Conservation (phyloP, 1,140 invertebrate genomes). For the Orius insidiosus region DNA sequence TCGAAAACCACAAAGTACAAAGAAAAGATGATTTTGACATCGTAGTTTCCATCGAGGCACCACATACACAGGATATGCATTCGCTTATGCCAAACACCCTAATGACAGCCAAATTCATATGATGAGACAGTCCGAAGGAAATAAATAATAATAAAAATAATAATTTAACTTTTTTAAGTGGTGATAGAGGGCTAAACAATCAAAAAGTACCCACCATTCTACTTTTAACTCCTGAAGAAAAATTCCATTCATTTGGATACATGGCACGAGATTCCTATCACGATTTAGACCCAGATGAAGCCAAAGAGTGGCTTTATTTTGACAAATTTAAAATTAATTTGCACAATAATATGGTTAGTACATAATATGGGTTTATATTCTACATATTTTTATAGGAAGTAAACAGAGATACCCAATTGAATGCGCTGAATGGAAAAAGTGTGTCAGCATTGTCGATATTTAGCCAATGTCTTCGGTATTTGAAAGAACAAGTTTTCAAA, state of each 20-base stretch:
- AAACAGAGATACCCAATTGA: conserved; percentile 29
- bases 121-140: conserved; percentile 45
- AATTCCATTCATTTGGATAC: conserved; percentile 42
- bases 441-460: conserved; percentile 35
- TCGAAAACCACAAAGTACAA: conserved; percentile 3
- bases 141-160: too few species aligned
- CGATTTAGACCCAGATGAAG: conserved; percentile 34
- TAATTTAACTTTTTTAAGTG: too few species aligned
- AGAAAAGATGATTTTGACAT: conserved; percentile 22
- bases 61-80: conserved; percentile 44
- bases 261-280: conserved; percentile 38
- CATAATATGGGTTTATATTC: not conserved
- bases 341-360: conserved; percentile 33
- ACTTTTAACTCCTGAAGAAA: conserved; percentile 32
- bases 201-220: conserved; percentile 39
- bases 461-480: conserved; percentile 32
- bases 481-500: conserved; percentile 34
- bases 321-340: conserved; percentile 46
- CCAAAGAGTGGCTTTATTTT: conserved; percentile 39
- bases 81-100: conserved; percentile 33
- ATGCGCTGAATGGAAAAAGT: conserved; percentile 31
- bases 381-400: conserved; percentile 33
- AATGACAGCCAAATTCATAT: conserved; percentile 35
- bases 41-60: conserved; percentile 45
- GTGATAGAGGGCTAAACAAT: conserved; percentile 4